Percentiles rank a stretch among this genome's conserved stretches.
Evolutionary conservation across 2,113 vertebrate species (phyloP).

Genomic region (Lontra canadensis): DNA sequence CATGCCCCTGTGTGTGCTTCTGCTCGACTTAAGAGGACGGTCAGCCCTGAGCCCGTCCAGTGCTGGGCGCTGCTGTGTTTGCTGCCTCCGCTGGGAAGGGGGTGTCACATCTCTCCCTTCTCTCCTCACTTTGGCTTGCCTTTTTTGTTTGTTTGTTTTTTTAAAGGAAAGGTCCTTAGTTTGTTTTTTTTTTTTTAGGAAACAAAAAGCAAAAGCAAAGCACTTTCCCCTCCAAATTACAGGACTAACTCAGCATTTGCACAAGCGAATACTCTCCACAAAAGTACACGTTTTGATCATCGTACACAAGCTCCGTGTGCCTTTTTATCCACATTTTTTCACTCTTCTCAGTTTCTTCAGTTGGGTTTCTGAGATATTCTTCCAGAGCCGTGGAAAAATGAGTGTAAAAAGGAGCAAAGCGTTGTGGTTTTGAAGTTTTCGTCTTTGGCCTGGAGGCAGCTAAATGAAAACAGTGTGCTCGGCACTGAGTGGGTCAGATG

Average conservation of each 20-base stretch:
- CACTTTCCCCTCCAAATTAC: neutral
- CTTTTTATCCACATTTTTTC: constrained; percentile 59
- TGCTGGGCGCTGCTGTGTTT: neutral
- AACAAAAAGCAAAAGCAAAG: neutral
- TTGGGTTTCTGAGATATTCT: constrained; percentile 77
- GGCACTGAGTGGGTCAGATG: constrained; percentile 85
- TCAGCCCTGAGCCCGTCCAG: no score
- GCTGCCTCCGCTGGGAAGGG: neutral
- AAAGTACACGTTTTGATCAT: constrained; percentile 43
- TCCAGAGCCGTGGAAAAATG: constrained; percentile 81
- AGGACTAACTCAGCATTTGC: neutral
- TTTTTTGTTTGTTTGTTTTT: neutral
- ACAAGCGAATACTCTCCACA: neutral
- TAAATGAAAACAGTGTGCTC: constrained; percentile 87
- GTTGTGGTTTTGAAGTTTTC: constrained; percentile 84
- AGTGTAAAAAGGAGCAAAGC: constrained; percentile 75
- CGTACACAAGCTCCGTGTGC: neutral
- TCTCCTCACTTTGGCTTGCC: neutral
- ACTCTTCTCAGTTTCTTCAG: constrained; percentile 69
- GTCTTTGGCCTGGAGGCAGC: constrained; percentile 81
- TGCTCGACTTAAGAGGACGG: neutral
- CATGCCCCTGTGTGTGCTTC: constrained; percentile 47
- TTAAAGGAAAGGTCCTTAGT: neutral
- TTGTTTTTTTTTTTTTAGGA: neutral
- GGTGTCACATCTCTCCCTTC: neutral